Evolutionary conservation across 2,797 vertebrate species (phyloP).

Genomic region (Anguilla marmorata): DNA sequence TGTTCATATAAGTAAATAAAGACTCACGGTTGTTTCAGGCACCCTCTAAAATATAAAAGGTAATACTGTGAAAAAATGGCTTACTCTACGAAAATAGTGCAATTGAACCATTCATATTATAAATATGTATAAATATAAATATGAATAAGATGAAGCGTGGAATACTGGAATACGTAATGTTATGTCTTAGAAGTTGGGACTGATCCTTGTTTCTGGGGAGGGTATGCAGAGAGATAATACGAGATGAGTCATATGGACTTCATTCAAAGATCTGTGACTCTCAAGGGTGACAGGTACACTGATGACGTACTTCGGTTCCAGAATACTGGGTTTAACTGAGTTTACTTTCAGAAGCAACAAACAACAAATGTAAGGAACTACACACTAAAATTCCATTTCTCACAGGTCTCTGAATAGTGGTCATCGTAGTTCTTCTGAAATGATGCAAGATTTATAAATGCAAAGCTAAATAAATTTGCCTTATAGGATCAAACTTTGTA

Average conservation of each 20-base stretch:
- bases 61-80: too few species aligned
- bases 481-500: too few species aligned
- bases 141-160: too few species aligned
- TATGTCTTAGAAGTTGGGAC: background rate
- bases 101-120: too few species aligned
- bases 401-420: background rate
- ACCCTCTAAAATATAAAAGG: too few species aligned
- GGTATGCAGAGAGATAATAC: background rate
- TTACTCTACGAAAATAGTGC: too few species aligned
- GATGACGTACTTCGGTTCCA: background rate
- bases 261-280: background rate
- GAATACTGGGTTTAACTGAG: background rate
- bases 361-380: background rate
- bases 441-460: background rate
- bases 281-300: background rate
- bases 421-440: background rate
- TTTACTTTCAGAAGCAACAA: background rate
- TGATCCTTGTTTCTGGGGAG: background rate
- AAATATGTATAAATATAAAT: too few species aligned
- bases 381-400: background rate
- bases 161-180: too few species aligned
- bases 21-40: too few species aligned
- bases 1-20: background rate
- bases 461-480: background rate
- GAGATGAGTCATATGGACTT: background rate